Evolutionary conservation across 2,113 vertebrate species (phyloP).

Genomic region (Tachuris rubrigastra): DNA sequence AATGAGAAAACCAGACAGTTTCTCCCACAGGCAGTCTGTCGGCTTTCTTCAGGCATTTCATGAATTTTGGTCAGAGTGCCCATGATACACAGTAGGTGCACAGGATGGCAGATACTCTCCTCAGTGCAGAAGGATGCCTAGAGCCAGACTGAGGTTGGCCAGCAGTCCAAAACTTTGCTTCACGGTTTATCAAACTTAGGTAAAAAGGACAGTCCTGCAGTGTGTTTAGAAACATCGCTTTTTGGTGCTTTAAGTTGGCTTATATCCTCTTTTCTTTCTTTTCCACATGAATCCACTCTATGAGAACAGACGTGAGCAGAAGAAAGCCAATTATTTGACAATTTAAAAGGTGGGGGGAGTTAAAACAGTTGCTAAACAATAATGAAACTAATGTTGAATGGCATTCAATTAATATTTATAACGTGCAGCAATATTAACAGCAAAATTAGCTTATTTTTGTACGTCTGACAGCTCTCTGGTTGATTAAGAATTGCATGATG

Average conservation of each 20-base stretch:
- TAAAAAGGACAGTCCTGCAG: neutral
- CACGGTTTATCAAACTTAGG: neutral
- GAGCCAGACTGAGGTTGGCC: neutral
- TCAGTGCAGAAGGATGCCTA: neutral
- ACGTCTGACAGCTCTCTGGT: conserved; percentile 66
- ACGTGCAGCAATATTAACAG: conserved; percentile 54
- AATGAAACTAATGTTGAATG: conserved; percentile 62
- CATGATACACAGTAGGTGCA: neutral
- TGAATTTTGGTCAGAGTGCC: conserved; percentile 3
- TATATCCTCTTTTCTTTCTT: neutral
- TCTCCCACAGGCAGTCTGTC: conserved; percentile 62
- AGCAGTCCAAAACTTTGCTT: neutral
- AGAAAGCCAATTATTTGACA: conserved; percentile 64
- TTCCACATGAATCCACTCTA: neutral
- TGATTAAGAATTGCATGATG: conserved; percentile 58
- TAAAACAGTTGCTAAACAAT: conserved; percentile 54
- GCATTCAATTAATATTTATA: conserved; percentile 67
- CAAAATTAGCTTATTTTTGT: conserved; percentile 66
- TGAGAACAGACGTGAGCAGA: neutral
- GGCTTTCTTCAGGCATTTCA: conserved; percentile 36
- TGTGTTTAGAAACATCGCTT: neutral
- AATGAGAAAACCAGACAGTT: conserved; percentile 60
- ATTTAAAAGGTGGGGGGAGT: conserved; percentile 23
- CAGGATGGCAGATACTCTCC: neutral
- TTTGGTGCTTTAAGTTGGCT: neutral